Percentiles rank a stretch among this genome's conserved stretches.
Evolutionary conservation across 2,888 invertebrate genomes (phyloP).

Genomic region (Allacma fusca): DNA sequence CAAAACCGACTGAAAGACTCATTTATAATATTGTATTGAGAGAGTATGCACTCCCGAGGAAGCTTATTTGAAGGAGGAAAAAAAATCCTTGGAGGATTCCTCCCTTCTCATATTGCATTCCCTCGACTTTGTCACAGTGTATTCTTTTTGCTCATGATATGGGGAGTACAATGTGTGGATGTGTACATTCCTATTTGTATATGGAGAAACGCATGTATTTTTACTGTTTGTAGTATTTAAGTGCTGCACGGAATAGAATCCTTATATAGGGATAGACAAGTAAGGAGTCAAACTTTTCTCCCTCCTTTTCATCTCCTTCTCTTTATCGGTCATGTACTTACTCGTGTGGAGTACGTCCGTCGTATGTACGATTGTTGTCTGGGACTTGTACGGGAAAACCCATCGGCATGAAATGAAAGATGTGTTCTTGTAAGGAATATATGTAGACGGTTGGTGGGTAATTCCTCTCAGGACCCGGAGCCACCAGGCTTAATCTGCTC

Average conservation of each 20-base stretch:
- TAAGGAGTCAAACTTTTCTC: background rate
- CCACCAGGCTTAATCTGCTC: conserved; percentile 35
- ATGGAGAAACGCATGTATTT: no score
- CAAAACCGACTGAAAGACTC: conserved; percentile 34
- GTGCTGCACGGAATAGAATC: no score
- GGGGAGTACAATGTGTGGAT: no score
- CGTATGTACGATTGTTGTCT: no score
- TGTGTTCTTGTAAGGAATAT: conserved; percentile 1
- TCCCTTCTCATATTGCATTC: conserved; percentile 37
- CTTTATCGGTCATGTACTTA: background rate
- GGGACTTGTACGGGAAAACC: background rate
- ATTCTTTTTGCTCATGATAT: no score
- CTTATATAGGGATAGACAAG: background rate
- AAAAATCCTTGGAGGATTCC: conserved; percentile 36
- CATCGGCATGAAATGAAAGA: conserved; percentile 24
- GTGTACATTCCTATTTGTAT: no score
- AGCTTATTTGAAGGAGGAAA: background rate
- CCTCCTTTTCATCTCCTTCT: conserved; percentile 14
- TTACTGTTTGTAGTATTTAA: no score
- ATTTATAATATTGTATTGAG: conserved; percentile 35
- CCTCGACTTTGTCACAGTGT: background rate
- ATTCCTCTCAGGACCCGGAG: conserved; percentile 6
- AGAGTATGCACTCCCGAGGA: background rate
- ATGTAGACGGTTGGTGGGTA: conserved; percentile 9
- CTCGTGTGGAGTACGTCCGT: no score